Base-by-base conservation (phyloP, 2,888 invertebrate genomes). In the Agriotes lineatus region DNA sequence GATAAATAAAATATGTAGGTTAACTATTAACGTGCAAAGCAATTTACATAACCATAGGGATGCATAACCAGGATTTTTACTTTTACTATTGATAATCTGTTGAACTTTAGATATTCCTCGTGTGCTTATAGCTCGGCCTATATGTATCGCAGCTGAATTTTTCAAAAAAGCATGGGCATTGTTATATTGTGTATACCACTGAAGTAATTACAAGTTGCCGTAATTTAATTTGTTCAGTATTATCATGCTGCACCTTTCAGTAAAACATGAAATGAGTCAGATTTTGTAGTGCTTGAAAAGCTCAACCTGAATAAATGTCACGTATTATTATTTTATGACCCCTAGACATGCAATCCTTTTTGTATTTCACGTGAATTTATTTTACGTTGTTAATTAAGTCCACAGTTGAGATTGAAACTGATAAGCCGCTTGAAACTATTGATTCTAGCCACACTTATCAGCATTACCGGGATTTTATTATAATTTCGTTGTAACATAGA, bases 311-410 rank as follows among this genome's bases (percentile, higher is more conserved):
- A 9, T 52, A 52, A 30, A 52, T 52, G 52, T 52, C 19, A 16
- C 52, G 18, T 52, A 33, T 52, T 56, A 56, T 39, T 56, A 16
- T 54, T 54, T 62, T 42, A 62, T 44, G 54, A 54, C 54, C 50
- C 9, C 10, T 42, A 39, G 39, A 19, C 62, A 62, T 62, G 62
- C 62, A 62, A 62, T 30, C 25, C 50, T 42, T 52, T 52, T 20
- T 35, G 16, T 33, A 18, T 30, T 33, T 39, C 19, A 20, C 39
- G 20, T 56, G 56, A 39, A 56, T 19, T 56, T 56, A 39, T 56
- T 56, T 56, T 39, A 37, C 16, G 39, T 12, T 20, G n/a, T n/a
- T 56, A 56, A 56, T 56, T 56, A 35, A 39, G 56, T 56, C 18
- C 9, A 30, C 19, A 14, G 30, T 18, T 30, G 9, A 25, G 45